These are phyloP conservation scores for Ranitomeya imitator DNA, from an alignment of 2,113 vertebrate genomes.

Conservation along the genomic window DNA sequence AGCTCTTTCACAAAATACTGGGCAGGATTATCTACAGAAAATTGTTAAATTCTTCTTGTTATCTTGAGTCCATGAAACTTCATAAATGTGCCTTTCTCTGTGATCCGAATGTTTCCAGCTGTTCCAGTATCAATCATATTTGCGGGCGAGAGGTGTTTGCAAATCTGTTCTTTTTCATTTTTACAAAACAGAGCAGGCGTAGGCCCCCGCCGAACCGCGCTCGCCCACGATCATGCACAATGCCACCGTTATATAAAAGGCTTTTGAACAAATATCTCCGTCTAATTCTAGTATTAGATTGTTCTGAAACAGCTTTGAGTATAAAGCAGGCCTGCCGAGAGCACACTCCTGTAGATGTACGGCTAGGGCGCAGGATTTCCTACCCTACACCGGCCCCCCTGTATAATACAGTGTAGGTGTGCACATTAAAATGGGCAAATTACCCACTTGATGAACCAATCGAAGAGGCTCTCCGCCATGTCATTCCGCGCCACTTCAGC, in stretches of 20 bases:
- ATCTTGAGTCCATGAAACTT: neutral
- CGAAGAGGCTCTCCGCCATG: neutral
- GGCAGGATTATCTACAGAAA: neutral
- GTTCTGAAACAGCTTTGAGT: conserved; percentile 15
- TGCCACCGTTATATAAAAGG: conserved; percentile 17
- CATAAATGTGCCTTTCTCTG: neutral
- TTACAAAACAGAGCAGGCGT: conserved; percentile 38
- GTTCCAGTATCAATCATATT: conserved; percentile 19
- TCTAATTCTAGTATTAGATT: conserved; percentile 53
- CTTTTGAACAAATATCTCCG: conserved; percentile 41
- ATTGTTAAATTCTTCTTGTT: neutral
- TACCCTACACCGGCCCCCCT: neutral
- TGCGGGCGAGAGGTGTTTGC: conserved; percentile 14
- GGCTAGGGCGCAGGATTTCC: conserved; percentile 21
- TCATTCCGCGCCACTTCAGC: neutral
- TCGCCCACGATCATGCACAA: conserved; percentile 21
- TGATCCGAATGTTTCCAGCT: neutral
- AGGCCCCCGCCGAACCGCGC: neutral
- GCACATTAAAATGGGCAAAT: neutral
- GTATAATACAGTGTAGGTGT: conserved; percentile 13
- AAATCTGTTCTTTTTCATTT: conserved; percentile 5
- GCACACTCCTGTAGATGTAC: neutral
- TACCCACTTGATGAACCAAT: conserved; percentile 8
- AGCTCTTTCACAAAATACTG: neutral
- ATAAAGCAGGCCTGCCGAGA: conserved; percentile 29